These are phyloP conservation scores for Aramus guarauna DNA, from an alignment of 2,113 vertebrate species.

Conservation along the genomic window DNA sequence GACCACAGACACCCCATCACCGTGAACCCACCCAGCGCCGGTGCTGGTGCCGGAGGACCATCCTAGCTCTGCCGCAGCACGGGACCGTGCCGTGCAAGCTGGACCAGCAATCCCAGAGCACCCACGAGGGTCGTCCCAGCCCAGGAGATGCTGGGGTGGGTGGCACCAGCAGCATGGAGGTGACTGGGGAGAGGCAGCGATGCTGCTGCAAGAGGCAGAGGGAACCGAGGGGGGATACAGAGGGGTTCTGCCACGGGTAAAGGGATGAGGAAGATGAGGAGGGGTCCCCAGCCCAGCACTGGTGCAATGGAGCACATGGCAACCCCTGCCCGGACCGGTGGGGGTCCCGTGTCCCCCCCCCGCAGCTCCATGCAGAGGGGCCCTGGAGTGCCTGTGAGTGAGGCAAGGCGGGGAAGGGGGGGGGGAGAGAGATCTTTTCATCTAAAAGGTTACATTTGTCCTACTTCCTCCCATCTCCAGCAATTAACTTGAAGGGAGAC, in stretches of 20 bases:
- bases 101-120: not conserved
- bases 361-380: not conserved
- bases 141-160: not conserved
- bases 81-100: rapidly evolving
- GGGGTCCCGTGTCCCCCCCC: not conserved
- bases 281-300: not conserved
- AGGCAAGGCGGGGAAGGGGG: constrained; percentile 7
- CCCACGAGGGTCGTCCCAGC: rapidly evolving
- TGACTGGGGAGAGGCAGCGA: not conserved
- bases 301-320: rapidly evolving
- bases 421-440: constrained; percentile 66
- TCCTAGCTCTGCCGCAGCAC: not conserved
- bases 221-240: rapidly evolving
- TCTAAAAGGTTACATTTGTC: constrained; percentile 78
- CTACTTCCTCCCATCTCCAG: constrained; percentile 75
- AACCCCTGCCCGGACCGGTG: not conserved
- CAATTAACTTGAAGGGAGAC: constrained; percentile 78
- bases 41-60: no score
- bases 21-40: rapidly evolving
- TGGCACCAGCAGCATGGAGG: rapidly evolving
- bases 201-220: not conserved
- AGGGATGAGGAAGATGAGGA: not conserved
- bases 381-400: not conserved
- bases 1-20: rapidly evolving
- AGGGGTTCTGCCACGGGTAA: not conserved